Base-by-base conservation (phyloP, 2,113 vertebrate genomes). In the Spea bombifrons region DNA sequence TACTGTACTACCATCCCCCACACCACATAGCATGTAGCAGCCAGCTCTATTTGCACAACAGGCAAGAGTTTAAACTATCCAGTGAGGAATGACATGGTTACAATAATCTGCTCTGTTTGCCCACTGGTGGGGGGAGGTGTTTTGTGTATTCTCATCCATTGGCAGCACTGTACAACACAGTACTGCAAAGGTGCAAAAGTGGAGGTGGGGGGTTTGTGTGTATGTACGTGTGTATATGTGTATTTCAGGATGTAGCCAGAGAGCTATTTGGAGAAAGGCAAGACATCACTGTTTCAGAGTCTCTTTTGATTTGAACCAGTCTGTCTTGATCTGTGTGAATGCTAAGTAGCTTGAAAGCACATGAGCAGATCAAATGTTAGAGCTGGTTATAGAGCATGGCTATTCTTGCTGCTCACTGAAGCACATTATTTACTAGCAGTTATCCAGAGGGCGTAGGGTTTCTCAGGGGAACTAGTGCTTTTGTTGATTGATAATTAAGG, bases 401-500 rank as follows among this genome's bases (percentile, higher is more conserved):
- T 83, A 72, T 83, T 79, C 73, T 81, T 86, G 1, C 61, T 6
- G 8, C 81, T 84, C 70, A 15, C 80, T 86, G 17, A 65, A 76
- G 83, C 81, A 84, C 75, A 43, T 83, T 85, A 76, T 86, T 76
- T 81, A 76, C 78, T 64, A 72, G 78, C 63, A 6, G 67, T 77
- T 81, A 72, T 86, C 43, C 6, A 0, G 45, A 57, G 50, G 82
- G 81, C 82, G 80, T 82, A 84, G 83, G 82, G 83, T 4, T 0
- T 83, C 79, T 86, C 82, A n/a, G 52, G 80, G 30, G 63, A 84
- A 68, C 75, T 65, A 69, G 80, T 55, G 66, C 0, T 0, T 84
- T 53, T 75, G 8, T 74, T 84, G 80, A 79, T 65, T 83, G 79
- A 67, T 85, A 83, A 80, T 87, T 86, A 82, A 12, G 4, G 76